Base-by-base conservation (phyloP, 2,113 vertebrate genomes). In the Periophthalmodon schlosseri region DNA sequence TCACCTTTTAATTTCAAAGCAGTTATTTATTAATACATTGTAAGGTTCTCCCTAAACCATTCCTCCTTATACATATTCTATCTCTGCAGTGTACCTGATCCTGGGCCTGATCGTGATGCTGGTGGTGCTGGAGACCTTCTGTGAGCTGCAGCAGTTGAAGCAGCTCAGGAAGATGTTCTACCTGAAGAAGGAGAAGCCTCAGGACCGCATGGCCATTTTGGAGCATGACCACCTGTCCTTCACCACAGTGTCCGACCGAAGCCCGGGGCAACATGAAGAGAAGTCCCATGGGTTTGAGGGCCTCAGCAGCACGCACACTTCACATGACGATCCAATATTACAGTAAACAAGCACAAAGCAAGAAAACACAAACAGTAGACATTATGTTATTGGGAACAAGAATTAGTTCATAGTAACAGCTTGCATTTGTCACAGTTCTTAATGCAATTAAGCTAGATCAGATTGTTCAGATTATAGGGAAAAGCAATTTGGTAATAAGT, bases 71-170 rank as follows among this genome's bases (percentile, higher is more conserved):
- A 2, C 52, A 10, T 21, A 9, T 20, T n/a, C 60, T 78, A 16
- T 77, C 13, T 60, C 20, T 0, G 14, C 84, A 98, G 97, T 97
- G 73, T 99, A 98, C 89, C 93, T 99, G 71, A 84, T 99, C 49
- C 91, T 98, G 52, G 97, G 97, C 47, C 95, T 99, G 61, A 94
- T 98, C 0, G 95, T 96, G 69, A 98, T 99, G 96, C 79, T 99
- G 89, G 96, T 99, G 5, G 96, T 98, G 64, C 93, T 99, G 68
- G 97, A 99, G 88, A 99, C 97, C 50, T 98, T 99, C 93, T 99
- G 97, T 56, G 97, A 99, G 88, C 96, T 99, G 72, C 96, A 96
- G 54, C 96, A 98, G 75, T 93, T 99, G 81, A 99, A 98, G 86
- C 96, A 96, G 74, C 96, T 99, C 81, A 93, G 96, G 68, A 97